A percentile compares a stretch with the other conserved stretches of the same genome.
phyloP scores from a whole-genome alignment of 2,888 invertebrate species.

The Dasypogon diadema region DNA sequence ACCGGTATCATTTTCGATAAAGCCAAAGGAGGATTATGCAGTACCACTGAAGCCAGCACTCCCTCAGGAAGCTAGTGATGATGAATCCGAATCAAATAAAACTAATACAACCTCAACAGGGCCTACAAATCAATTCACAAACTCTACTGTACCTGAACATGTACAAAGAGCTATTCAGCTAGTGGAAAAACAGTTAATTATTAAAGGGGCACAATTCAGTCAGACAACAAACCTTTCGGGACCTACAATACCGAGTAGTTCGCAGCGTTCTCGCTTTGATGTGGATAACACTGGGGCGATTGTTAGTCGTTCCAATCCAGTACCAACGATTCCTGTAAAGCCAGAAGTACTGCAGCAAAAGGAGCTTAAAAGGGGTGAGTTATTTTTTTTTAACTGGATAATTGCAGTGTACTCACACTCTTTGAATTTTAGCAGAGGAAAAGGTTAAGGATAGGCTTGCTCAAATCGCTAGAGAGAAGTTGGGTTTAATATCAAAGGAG shows the following conservation, averaged over 20 bases:
- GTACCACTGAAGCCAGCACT: slow-evolving; percentile 79
- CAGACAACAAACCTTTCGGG: neutral
- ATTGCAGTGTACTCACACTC: neutral
- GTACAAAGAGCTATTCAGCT: slow-evolving; percentile 66
- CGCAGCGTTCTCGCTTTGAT: slow-evolving; percentile 57
- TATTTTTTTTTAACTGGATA: neutral
- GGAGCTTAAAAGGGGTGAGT: slow-evolving; percentile 43
- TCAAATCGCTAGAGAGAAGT: slow-evolving; percentile 72
- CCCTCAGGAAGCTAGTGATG: slow-evolving; percentile 82
- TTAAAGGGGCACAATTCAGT: slow-evolving; percentile 61
- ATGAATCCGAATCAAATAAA: slow-evolving; percentile 70
- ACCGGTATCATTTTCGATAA: slow-evolving; percentile 88
- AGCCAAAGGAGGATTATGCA: slow-evolving; percentile 79
- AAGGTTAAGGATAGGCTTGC: slow-evolving; percentile 73
- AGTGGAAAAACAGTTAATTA: slow-evolving; percentile 65
- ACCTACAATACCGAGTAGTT: neutral
- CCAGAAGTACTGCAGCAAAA: slow-evolving; percentile 34
- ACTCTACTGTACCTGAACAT: slow-evolving; percentile 62
- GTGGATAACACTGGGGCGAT: slow-evolving; percentile 58
- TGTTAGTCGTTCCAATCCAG: slow-evolving; percentile 42
- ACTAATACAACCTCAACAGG: slow-evolving; percentile 46
- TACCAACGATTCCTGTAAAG: slow-evolving; percentile 42
- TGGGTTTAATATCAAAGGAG: slow-evolving; percentile 72
- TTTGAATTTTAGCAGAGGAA: slow-evolving; percentile 69
- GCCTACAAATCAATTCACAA: slow-evolving; percentile 51